phyloP scores from a whole-genome alignment of 2,113 vertebrate species.

The Pseudorectes ferrugineus region DNA sequence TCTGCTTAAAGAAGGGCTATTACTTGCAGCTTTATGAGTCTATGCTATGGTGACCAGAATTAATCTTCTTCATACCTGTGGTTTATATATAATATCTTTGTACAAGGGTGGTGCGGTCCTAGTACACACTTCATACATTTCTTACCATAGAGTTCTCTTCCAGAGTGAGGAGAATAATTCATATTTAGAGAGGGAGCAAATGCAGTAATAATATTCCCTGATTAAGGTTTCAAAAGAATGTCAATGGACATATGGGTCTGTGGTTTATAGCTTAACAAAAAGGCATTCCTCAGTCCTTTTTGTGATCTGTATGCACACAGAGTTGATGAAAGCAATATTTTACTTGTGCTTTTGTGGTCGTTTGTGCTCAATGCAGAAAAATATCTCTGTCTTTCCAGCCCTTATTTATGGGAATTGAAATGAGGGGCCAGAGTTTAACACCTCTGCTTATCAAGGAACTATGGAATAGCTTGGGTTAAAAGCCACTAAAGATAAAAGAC shows the following conservation, averaged over 20 bases:
- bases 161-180: not conserved
- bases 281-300: not conserved
- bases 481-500: fast-evolving
- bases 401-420: not conserved
- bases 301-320: not conserved
- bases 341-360: not conserved
- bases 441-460: not conserved
- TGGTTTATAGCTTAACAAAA: not conserved
- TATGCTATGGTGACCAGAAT: not conserved
- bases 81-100: not conserved
- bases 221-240: not conserved
- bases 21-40: not conserved
- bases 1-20: not conserved
- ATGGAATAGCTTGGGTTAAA: not conserved
- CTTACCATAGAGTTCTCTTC: not conserved
- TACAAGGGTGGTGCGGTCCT: not conserved
- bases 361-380: not conserved
- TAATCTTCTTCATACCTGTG: not conserved
- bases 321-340: not conserved
- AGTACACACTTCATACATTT: not conserved
- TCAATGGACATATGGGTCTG: not conserved
- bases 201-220: not conserved
- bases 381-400: not conserved
- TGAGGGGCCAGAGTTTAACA: not conserved
- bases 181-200: not conserved